These are phyloP conservation scores for Acrocephalus arundinaceus DNA, from an alignment of 2,113 vertebrate species.

Conservation along the genomic window DNA sequence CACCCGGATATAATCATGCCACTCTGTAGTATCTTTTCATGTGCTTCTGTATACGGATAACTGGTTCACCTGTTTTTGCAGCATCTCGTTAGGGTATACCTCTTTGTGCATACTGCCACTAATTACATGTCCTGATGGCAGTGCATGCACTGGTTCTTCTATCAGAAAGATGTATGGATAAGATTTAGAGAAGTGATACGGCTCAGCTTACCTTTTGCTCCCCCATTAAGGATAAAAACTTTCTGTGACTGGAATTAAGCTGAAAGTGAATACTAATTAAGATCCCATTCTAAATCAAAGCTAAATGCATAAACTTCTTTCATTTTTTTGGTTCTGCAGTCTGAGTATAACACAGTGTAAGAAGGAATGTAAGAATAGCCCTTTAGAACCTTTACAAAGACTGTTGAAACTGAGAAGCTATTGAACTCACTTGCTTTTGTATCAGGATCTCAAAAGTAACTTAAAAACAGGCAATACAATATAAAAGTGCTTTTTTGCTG, in stretches of 20 bases:
- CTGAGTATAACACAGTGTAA: background rate
- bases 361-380: background rate
- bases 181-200: background rate
- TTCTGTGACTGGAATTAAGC: background rate
- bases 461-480: background rate
- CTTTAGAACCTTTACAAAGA: background rate
- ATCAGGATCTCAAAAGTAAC: background rate
- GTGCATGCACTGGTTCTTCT: background rate
- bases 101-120: background rate
- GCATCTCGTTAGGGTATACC: background rate
- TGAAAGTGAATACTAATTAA: background rate
- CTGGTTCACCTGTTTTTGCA: background rate
- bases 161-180: background rate
- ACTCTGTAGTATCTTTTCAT: conserved; percentile 13
- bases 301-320: background rate
- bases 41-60: background rate
- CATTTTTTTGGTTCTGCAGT: background rate
- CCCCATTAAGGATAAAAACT: background rate
- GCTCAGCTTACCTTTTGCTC: background rate
- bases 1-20: conserved; percentile 39
- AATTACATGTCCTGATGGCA: background rate
- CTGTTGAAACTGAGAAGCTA: background rate
- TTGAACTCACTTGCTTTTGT: background rate
- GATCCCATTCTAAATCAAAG: background rate
- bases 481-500: background rate